These are phyloP conservation scores for Lasioglossum albipes DNA, from an alignment of 1,140 invertebrate genomes.

Conservation along the genomic window DNA sequence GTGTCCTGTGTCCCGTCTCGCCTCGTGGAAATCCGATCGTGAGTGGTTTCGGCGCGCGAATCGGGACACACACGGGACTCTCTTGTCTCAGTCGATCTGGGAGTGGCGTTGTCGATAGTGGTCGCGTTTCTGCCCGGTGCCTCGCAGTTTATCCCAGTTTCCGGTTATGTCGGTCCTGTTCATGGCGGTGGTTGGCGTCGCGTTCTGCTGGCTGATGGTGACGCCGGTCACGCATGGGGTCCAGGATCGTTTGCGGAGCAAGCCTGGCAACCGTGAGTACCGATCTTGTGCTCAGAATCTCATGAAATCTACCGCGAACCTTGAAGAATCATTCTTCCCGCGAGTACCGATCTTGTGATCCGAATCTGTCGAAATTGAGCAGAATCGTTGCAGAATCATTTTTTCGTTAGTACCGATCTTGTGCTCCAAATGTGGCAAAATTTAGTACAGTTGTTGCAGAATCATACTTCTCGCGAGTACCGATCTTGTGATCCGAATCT, in stretches of 20 bases:
- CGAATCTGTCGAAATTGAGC: too few relatives aligned
- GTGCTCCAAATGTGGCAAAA: too few relatives aligned
- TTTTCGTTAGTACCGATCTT: too few relatives aligned
- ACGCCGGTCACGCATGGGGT: neutral
- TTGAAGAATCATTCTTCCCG: too few relatives aligned
- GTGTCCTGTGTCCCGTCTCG: neutral
- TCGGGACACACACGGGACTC: neutral
- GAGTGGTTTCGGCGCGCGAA: conserved; percentile 4
- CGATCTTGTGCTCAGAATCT: too few relatives aligned
- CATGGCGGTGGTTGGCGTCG: neutral
- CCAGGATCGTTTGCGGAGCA: neutral
- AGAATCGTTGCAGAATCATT: too few relatives aligned
- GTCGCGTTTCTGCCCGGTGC: neutral
- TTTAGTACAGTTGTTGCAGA: too few relatives aligned
- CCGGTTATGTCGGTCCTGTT: conserved; percentile 9
- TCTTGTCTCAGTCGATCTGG: conserved; percentile 15
- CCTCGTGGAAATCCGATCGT: conserved; percentile 28
- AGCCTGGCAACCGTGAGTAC: neutral
- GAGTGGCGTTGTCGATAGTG: conserved; percentile 5
- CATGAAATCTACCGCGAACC: too few relatives aligned
- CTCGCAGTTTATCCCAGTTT: neutral
- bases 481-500: too few relatives aligned
- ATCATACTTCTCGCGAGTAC: too few relatives aligned
- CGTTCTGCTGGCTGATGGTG: conserved; percentile 2
- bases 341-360: too few relatives aligned